Evolutionary conservation across 2,113 vertebrate genomes (phyloP).

Genomic region (Microcebus jonahi): DNA sequence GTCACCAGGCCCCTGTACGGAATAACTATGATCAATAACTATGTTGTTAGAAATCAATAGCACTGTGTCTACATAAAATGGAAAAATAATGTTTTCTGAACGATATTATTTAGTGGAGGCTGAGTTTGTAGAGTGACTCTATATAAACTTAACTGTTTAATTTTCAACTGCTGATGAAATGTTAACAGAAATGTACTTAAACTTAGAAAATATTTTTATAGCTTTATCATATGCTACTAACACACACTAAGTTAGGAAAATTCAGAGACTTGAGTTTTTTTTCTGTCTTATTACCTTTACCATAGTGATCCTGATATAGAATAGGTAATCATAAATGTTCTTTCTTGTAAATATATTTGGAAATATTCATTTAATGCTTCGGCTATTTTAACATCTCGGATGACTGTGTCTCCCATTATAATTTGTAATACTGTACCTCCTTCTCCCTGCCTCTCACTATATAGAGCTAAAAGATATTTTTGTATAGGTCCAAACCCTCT

Average conservation of each 20-base stretch:
- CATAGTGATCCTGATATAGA: conserved; percentile 34
- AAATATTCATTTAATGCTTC: conserved; percentile 70
- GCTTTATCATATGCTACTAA: not conserved
- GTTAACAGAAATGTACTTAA: not conserved
- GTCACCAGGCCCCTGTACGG: not conserved
- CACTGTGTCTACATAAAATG: not conserved
- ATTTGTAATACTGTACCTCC: conserved; percentile 21
- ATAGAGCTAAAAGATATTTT: not conserved
- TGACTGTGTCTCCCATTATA: not conserved
- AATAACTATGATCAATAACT: not conserved
- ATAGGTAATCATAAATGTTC: conserved; percentile 22
- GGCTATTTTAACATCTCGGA: conserved; percentile 37
- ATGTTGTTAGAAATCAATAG: not conserved
- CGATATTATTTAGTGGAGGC: not conserved
- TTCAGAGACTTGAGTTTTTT: conserved; percentile 61
- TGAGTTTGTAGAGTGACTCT: not conserved
- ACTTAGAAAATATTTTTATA: not conserved
- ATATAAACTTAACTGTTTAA: not conserved
- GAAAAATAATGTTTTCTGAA: not conserved
- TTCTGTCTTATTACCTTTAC: conserved; percentile 9
- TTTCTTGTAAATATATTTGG: conserved; percentile 36
- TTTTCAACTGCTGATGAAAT: not conserved
- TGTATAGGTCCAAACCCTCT: not conserved
- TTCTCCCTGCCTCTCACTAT: not conserved
- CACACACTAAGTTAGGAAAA: not conserved